Base-by-base conservation (phyloP, 2,797 vertebrate species). In the Amazona finschi region DNA sequence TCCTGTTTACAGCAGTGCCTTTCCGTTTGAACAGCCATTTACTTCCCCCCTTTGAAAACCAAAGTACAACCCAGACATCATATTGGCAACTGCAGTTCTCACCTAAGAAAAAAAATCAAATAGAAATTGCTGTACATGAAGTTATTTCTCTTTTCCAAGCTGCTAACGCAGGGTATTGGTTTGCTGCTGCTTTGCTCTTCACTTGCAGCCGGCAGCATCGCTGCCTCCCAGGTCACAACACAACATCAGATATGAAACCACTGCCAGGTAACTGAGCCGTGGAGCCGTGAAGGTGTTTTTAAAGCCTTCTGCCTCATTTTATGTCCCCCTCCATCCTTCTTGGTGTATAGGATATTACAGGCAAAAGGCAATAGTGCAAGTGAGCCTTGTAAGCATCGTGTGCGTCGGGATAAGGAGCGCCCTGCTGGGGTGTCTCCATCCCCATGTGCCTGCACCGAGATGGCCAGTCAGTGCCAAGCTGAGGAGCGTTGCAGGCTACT, bases 1-100 rank as follows among this genome's bases (percentile, higher is more conserved):
- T 93, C 97, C 96, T 95, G 90, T 82, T 96, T 77, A 80, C 90
- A 96, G 93, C 71, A 95, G 67, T 73, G 93, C 89, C 79, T 93
- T 87, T 95, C 91, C 77, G 52, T 90, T 97, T 96, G 75, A 82
- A 96, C 60, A 97, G 84, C 12, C 13, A 87, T 85, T 80, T 93
- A 79, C 77, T 81, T 89, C 79, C 77, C 89, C 46, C 38, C 57
- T 6, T 2, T 94, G 80, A 94, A 97, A 97, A 89, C 50, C 85
- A 58, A 94, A 95, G 94, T 43, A 81, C 76, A 96, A 74, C 60
- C 5, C 43, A 97, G 93, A 96, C 96, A 94, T 93, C 92, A 70
- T 88, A 95, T 79, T 91, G 93, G 96, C 83, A 92, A 94, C 94
- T 79, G 95, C 87, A 94, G 86, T 93, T 84, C 66, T 90, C 44